Conservation (phyloP, 2,113 vertebrate species). For the Platysteira castanea region DNA sequence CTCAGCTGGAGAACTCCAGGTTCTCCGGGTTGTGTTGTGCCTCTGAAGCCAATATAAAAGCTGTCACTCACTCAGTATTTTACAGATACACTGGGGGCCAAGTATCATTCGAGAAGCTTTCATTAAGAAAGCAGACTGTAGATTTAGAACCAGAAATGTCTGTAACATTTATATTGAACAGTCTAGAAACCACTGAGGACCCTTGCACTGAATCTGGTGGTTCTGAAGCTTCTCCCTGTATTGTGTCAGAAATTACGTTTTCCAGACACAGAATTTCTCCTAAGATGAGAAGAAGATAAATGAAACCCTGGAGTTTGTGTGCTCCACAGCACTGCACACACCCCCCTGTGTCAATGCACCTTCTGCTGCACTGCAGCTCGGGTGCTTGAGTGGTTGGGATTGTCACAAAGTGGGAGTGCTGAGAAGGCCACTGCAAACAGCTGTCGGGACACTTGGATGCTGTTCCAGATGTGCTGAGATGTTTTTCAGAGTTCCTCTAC, state of each 20-base stretch:
- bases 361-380: background rate
- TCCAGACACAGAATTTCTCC: background rate
- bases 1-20: background rate
- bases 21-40: background rate
- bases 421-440: background rate
- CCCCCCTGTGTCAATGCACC: background rate
- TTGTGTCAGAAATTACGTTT: background rate
- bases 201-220: background rate
- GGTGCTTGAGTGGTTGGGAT: background rate
- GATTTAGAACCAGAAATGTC: background rate
- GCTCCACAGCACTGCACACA: background rate
- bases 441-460: background rate
- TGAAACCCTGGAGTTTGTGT: background rate
- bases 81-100: background rate
- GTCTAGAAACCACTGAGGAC: background rate
- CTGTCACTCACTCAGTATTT: background rate
- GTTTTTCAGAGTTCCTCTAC: background rate
- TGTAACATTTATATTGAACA: background rate
- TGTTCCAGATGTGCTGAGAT: background rate
- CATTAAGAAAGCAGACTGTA: background rate
- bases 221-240: background rate
- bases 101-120: background rate
- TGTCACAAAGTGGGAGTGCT: background rate
- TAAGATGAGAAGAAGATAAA: background rate
- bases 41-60: background rate